These are phyloP conservation scores for Jacana jacana DNA, from an alignment of 2,113 vertebrate genomes.

Conservation along the genomic window DNA sequence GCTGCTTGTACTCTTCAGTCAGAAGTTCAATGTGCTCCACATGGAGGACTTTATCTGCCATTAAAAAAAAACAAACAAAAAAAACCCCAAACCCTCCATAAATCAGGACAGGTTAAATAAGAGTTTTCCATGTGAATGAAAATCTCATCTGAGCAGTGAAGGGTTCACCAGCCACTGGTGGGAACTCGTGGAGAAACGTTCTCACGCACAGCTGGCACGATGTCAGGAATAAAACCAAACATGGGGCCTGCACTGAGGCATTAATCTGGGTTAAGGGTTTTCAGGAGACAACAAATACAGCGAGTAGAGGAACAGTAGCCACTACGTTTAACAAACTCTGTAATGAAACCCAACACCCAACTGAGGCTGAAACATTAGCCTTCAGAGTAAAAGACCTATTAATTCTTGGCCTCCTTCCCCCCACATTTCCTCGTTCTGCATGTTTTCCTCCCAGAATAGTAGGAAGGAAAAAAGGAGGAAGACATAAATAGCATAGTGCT, in stretches of 20 bases:
- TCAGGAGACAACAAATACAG: neutral
- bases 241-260: neutral
- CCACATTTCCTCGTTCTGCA: neutral
- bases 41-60: constrained; percentile 84
- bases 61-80: neutral
- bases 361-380: neutral
- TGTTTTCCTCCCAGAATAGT: neutral
- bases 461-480: neutral
- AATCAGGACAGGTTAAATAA: neutral
- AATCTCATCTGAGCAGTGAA: neutral
- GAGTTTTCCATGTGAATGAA: neutral
- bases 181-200: neutral
- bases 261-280: neutral
- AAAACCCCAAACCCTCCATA: neutral
- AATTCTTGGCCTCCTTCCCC: neutral
- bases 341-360: neutral
- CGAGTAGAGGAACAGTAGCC: neutral
- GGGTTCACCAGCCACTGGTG: neutral
- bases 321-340: neutral
- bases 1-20: constrained; percentile 85
- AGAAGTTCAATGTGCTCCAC: constrained; percentile 94
- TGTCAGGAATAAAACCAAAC: neutral
- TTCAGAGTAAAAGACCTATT: neutral
- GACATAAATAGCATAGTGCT: neutral
- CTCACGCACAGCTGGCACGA: neutral